Evolutionary conservation across 2,113 vertebrate species (phyloP).

Genomic region (Corythaeola cristata): DNA sequence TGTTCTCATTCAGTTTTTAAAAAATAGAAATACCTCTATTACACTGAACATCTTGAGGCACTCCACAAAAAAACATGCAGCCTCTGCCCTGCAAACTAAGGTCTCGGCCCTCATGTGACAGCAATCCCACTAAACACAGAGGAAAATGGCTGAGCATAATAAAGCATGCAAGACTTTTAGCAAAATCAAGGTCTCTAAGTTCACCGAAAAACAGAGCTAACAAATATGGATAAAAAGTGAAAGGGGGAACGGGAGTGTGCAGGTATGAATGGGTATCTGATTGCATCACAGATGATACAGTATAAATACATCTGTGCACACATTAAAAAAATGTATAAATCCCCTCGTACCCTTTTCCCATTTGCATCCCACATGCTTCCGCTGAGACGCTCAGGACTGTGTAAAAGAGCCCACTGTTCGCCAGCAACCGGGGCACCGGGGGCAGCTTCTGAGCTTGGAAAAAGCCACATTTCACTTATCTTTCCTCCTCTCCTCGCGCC

Average conservation of each 20-base stretch:
- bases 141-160: background rate
- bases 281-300: background rate
- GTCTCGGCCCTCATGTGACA: background rate
- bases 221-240: background rate
- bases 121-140: background rate
- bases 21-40: background rate
- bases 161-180: background rate
- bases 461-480: constrained; percentile 56
- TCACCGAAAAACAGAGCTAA: background rate
- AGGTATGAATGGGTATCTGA: background rate
- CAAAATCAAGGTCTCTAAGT: background rate
- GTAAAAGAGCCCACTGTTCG: constrained; percentile 46
- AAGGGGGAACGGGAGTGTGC: background rate
- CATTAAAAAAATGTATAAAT: background rate
- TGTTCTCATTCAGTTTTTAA: background rate
- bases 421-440: background rate
- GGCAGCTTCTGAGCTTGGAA: background rate
- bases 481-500: background rate
- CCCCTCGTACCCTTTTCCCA: background rate
- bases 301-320: background rate
- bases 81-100: background rate
- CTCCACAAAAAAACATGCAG: background rate
- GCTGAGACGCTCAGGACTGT: background rate
- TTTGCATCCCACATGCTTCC: constrained; percentile 33
- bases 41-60: background rate